These are phyloP conservation scores for Harpalus rubripes DNA, from an alignment of 2,888 invertebrate genomes.

Conservation along the genomic window DNA sequence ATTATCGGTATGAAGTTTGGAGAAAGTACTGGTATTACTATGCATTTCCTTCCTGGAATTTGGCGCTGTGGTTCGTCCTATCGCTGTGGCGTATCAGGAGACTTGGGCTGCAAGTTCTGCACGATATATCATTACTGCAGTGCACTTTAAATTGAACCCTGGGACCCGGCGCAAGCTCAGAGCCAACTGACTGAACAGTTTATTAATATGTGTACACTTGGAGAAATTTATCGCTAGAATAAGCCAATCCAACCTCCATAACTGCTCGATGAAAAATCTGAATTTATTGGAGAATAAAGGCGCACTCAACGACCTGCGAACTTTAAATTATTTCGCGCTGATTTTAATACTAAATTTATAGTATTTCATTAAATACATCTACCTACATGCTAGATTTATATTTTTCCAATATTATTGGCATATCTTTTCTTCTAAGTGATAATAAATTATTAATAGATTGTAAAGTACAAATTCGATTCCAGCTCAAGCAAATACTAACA, in stretches of 20 bases:
- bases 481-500: no score
- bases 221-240: slow-evolving; percentile 43
- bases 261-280: slow-evolving; percentile 35
- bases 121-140: slow-evolving; percentile 43
- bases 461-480: background rate
- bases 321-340: background rate
- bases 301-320: background rate
- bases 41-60: background rate
- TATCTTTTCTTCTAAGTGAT: background rate
- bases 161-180: slow-evolving; percentile 26
- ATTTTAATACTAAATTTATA: slow-evolving; percentile 4
- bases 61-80: background rate
- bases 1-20: no score
- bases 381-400: background rate
- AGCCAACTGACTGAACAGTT: slow-evolving; percentile 11
- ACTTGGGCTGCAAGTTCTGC: slow-evolving; percentile 14
- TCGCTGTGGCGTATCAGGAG: slow-evolving; percentile 4
- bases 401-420: background rate
- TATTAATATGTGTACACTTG: slow-evolving; percentile 46
- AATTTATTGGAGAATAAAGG: slow-evolving; percentile 22
- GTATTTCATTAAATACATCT: background rate
- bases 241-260: slow-evolving; percentile 19
- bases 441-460: background rate
- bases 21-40: background rate
- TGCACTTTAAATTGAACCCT: slow-evolving; percentile 46